Percentiles rank a stretch among this genome's conserved stretches.
Evolutionary conservation across 2,888 invertebrate genomes (phyloP).

Genomic region (Acrobasis repandana): DNA sequence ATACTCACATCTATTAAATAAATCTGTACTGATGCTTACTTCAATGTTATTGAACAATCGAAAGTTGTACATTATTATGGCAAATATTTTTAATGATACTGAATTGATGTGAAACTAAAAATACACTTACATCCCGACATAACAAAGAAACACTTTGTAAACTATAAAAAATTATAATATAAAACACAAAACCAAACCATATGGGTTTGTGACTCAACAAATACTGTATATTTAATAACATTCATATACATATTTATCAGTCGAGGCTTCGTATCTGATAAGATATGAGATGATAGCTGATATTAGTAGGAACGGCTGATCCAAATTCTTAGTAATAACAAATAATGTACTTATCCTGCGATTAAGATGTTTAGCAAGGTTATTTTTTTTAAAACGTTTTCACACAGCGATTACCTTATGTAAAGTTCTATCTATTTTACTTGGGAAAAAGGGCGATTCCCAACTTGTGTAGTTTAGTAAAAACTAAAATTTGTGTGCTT

Average conservation of each 20-base stretch:
- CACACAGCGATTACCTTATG: too few relatives aligned
- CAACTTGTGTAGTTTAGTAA: too few relatives aligned
- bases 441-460: too few relatives aligned
- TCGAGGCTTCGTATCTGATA: neutral
- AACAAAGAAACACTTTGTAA: slow-evolving; percentile 1
- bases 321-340: neutral
- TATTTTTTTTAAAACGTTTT: too few relatives aligned
- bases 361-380: too few relatives aligned
- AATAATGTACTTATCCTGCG: neutral
- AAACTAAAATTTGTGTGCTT: too few relatives aligned
- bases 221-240: neutral
- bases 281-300: slow-evolving; percentile 1
- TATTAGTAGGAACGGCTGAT: neutral
- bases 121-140: slow-evolving; percentile 8
- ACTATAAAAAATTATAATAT: neutral
- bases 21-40: too few relatives aligned
- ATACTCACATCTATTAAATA: too few relatives aligned
- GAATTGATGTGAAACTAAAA: neutral
- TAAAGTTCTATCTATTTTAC: too few relatives aligned
- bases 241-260: slow-evolving; percentile 1
- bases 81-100: neutral
- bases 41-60: too few relatives aligned
- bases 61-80: neutral
- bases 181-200: neutral
- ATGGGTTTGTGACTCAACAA: neutral